These are phyloP conservation scores for Samia ricini DNA, from an alignment of 1,140 invertebrate species.

Conservation along the genomic window DNA sequence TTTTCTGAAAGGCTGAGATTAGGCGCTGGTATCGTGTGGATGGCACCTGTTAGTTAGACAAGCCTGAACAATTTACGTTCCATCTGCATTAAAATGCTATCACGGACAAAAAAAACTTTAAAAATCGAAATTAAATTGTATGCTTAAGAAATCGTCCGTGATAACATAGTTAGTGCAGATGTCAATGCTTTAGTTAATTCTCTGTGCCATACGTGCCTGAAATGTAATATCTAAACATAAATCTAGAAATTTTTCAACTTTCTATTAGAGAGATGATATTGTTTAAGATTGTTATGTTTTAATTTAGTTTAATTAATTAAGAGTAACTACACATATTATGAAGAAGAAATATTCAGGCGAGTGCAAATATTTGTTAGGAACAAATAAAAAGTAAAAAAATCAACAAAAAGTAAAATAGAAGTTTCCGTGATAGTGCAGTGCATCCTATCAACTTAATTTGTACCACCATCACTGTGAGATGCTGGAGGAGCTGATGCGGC, in stretches of 20 bases:
- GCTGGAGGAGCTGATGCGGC: slow-evolving; percentile 37
- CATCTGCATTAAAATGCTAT: slow-evolving; percentile 35
- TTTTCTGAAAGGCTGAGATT: slow-evolving; percentile 81
- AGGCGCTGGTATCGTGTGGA: slow-evolving; percentile 89
- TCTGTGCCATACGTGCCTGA: not conserved
- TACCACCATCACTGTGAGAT: slow-evolving; percentile 53
- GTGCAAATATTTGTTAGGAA: no score
- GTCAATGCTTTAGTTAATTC: not conserved
- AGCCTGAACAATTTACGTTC: slow-evolving; percentile 43
- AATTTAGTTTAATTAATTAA: no score
- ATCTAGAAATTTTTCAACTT: no score
- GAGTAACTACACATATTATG: no score
- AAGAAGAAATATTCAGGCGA: no score
- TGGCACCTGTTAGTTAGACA: slow-evolving; percentile 80
- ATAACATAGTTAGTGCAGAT: not conserved
- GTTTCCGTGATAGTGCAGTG: slow-evolving; percentile 42
- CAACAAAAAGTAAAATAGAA: no score
- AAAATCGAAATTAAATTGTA: not conserved
- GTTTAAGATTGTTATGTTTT: no score
- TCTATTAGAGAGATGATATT: no score
- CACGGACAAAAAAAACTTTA: not conserved
- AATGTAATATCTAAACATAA: no score
- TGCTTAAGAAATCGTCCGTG: not conserved
- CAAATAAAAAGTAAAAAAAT: no score
- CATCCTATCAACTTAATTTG: slow-evolving; percentile 49